Evolutionary conservation across 2,888 invertebrate species (phyloP).

Genomic region (Andrena hattorfiana): DNA sequence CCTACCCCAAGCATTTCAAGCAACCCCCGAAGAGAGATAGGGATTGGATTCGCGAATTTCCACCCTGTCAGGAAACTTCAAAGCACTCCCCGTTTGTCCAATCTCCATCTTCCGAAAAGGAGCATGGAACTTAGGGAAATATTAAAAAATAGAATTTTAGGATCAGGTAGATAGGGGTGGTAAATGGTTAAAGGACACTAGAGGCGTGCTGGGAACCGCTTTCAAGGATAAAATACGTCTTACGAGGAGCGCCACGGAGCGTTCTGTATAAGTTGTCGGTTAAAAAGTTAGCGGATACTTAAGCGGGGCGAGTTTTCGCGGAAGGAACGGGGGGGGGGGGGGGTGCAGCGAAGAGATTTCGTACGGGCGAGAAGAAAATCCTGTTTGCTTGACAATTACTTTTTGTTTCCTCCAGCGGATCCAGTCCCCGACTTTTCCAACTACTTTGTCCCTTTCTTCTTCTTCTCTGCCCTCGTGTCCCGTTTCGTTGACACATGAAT

Average conservation of each 20-base stretch:
- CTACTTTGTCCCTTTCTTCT: slow-evolving; percentile 22
- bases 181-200: slow-evolving; percentile 35
- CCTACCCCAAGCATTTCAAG: slow-evolving; percentile 22
- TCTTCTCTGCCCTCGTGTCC: background rate
- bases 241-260: background rate
- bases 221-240: slow-evolving; percentile 35
- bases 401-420: slow-evolving; percentile 36
- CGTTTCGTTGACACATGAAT: background rate
- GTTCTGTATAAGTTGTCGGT: slow-evolving; percentile 51
- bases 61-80: background rate
- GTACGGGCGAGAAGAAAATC: slow-evolving; percentile 16
- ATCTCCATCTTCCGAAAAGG: background rate
- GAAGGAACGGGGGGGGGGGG: slow-evolving; percentile 47
- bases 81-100: slow-evolving; percentile 11
- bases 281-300: slow-evolving; percentile 66
- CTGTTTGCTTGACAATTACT: slow-evolving; percentile 53
- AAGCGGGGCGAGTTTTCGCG: slow-evolving; percentile 47
- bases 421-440: slow-evolving; percentile 33
- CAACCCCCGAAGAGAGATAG: background rate
- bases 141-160: no score
- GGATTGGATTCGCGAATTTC: slow-evolving; percentile 44
- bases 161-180: slow-evolving; percentile 23
- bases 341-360: slow-evolving; percentile 8
- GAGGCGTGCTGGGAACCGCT: slow-evolving; percentile 33
- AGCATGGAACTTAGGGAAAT: background rate